Evolutionary conservation across 2,113 vertebrate genomes (phyloP).

Genomic region (Ornithorhynchus anatinus): DNA sequence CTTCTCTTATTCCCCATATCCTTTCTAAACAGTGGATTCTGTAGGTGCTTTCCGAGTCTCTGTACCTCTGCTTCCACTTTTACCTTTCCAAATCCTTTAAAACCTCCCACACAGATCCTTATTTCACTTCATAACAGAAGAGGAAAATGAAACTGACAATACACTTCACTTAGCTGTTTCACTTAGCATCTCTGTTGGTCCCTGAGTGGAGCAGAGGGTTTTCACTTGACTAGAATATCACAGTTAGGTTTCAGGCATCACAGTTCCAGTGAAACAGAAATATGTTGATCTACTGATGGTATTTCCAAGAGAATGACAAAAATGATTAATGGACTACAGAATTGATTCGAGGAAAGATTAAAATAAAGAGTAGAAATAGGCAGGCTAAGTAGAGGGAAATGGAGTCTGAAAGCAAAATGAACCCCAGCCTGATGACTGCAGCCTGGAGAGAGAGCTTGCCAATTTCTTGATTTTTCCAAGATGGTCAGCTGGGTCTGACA

Average conservation of each 20-base stretch:
- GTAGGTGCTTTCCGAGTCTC: neutral
- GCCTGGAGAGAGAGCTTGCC: no score
- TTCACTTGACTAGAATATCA: conserved; percentile 25
- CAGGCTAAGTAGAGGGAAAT: neutral
- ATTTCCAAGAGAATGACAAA: conserved; percentile 31
- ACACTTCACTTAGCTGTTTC: conserved; percentile 12
- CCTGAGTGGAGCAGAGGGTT: neutral
- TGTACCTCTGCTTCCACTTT: neutral
- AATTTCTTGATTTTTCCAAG: no score
- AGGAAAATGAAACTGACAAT: neutral
- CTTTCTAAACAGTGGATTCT: neutral
- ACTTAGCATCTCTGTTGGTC: neutral
- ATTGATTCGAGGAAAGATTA: conserved; percentile 42
- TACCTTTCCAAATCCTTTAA: conserved; percentile 8
- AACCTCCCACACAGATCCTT: conserved; percentile 6
- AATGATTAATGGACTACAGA: conserved; percentile 49
- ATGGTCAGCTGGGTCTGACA: no score
- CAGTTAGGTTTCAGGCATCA: neutral
- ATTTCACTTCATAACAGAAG: neutral
- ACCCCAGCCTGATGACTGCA: neutral
- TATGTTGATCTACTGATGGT: conserved; percentile 10
- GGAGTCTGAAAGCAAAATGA: neutral
- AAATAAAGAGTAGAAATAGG: conserved; percentile 14
- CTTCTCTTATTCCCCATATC: neutral
- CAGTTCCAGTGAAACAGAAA: conserved; percentile 42